Evolutionary conservation across 2,888 invertebrate species (phyloP).

Genomic region (Drosophila neotestacea): DNA sequence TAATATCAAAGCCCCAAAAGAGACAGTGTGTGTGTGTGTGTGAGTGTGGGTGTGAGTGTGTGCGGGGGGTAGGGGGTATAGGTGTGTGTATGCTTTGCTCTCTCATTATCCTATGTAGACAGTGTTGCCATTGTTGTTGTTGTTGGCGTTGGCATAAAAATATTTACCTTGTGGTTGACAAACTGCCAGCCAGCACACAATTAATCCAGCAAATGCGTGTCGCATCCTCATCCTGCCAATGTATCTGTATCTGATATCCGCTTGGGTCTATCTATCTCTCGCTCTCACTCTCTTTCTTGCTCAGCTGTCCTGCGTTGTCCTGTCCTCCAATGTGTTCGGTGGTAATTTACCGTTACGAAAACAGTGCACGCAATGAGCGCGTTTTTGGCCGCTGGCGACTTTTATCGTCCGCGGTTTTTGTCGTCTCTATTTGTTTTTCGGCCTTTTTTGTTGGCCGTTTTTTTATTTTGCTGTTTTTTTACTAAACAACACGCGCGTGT

Average conservation of each 20-base stretch:
- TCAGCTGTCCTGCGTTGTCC: conserved; percentile 13
- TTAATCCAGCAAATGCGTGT: conserved; percentile 79
- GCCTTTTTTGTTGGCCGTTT: conserved; percentile 13
- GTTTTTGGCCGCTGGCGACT: conserved; percentile 74
- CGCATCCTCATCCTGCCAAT: conserved; percentile 63
- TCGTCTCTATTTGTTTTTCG: conserved; percentile 16
- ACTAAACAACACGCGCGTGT: conserved; percentile 44
- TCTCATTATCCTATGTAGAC: conserved; percentile 49
- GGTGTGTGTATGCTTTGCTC: conserved; percentile 17
- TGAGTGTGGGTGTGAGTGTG: conserved; percentile 5
- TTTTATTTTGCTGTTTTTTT: conserved; percentile 7
- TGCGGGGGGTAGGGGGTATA: conserved; percentile 19
- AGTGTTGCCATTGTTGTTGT: conserved; percentile 46
- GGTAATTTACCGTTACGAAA: conserved; percentile 69
- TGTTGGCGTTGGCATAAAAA: conserved; percentile 56
- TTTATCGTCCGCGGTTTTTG: conserved; percentile 63
- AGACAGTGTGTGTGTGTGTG: conserved; percentile 1
- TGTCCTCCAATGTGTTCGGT: conserved; percentile 13
- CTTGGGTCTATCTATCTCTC: not conserved
- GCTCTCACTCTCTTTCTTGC: conserved; percentile 9
- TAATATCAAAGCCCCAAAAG: conserved; percentile 66
- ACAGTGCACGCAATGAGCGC: conserved; percentile 75
- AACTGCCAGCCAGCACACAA: conserved; percentile 78
- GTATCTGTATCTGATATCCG: conserved; percentile 12
- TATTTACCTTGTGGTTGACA: conserved; percentile 83